Percentiles rank a stretch among this genome's conserved stretches.
These are phyloP conservation scores for Thripadectes ignobilis DNA, from an alignment of 2,797 vertebrate genomes.

Conservation along the genomic window DNA sequence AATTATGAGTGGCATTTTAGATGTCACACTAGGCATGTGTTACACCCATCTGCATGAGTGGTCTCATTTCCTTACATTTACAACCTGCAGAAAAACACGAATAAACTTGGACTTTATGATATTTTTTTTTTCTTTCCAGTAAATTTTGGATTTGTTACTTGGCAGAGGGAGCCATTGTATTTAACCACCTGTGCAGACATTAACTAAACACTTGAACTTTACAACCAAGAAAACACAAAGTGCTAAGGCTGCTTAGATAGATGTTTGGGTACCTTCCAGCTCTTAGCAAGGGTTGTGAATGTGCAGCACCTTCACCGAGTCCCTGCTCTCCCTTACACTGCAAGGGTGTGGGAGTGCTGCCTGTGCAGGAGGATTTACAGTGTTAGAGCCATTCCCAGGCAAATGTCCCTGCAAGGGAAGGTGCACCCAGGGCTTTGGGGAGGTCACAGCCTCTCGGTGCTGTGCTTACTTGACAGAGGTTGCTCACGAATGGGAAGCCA, in stretches of 20 bases:
- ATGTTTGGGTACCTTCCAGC: conserved; percentile 40
- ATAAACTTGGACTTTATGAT: conserved; percentile 22
- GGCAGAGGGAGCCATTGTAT: conserved; percentile 16
- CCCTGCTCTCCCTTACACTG: background rate
- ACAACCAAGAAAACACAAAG: conserved; percentile 34
- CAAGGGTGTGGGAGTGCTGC: background rate
- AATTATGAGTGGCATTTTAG: background rate
- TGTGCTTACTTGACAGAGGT: background rate
- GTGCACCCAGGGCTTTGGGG: background rate
- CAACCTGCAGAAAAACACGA: conserved; percentile 22
- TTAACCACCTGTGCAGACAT: conserved; percentile 43
- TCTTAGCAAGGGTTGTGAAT: background rate
- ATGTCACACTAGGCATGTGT: background rate
- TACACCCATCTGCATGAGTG: conserved; percentile 12
- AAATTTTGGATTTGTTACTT: conserved; percentile 43
- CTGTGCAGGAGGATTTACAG: background rate
- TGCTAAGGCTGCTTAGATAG: conserved; percentile 13
- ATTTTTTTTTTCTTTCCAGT: conserved; percentile 27
- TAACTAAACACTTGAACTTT: conserved; percentile 47
- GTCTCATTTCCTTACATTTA: conserved; percentile 64
- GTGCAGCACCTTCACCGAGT: background rate
- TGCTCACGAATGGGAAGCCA: background rate
- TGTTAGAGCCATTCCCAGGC: background rate
- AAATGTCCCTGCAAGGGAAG: background rate
- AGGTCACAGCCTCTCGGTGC: conserved; percentile 7